Base-by-base conservation (phyloP, 2,797 vertebrate species). In the Neostethus bicornis region DNA sequence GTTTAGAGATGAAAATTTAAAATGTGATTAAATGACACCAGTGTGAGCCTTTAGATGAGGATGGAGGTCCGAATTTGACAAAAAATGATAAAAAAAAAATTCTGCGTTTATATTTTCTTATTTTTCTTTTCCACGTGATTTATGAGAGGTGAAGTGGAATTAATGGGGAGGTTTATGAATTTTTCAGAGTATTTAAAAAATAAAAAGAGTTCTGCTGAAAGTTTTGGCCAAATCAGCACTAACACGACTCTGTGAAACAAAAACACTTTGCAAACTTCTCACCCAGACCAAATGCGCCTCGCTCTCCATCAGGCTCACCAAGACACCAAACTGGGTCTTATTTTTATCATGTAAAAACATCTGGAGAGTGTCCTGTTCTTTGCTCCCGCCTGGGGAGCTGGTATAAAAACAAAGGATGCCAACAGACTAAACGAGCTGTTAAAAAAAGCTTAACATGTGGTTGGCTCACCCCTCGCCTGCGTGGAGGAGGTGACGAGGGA, bases 101-200 rank as follows among this genome's bases (percentile, higher is more conserved):
- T n/a, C n/a, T n/a, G n/a, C n/a, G 7, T 14, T 20, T 32, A 16
- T 39, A 10, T 14, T 16, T 3, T 39, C 37, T 20, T 43, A 25
- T 41, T 31, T 46, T 66, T 47, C 5, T 38, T 44, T 20, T 35
- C 34, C 52, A 54, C 31, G 38, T 1, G 28, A 60, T 26, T 51
- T 19, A 6, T 13, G 16, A 38, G 47, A 53, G 16, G n/a, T 32
- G 25, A 70, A 23, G 32, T 46, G 44, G 53, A 70, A 75, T 50
- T 48, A 61, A 66, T 17, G 55, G 26, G 0, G 26, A 63, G 24
- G 9, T 29, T 2, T 11, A 62, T 83, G 54, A 52, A 81, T 81
- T 75, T 64, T 80, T 83, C 10, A 84, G 77, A 0, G 55, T 21
- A 9, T 57, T 26, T 17, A 19, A 38, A 51, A 56, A 69, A 28